phyloP scores from a whole-genome alignment of 2,797 vertebrate species.

The Falco cherrug region DNA sequence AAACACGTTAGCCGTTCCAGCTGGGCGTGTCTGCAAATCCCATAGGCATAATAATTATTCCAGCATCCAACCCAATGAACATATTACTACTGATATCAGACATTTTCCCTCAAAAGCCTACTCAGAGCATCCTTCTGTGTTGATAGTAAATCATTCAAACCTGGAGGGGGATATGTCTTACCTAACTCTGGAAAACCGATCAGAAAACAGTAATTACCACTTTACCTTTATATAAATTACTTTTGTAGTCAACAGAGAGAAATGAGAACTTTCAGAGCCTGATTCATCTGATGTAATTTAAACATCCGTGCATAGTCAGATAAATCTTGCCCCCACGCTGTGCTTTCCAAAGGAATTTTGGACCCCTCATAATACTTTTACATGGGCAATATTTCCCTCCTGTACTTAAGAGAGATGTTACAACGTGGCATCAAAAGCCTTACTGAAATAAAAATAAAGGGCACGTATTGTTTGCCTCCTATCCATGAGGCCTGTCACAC shows the following conservation, averaged over 20 bases:
- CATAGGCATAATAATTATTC: rapidly evolving
- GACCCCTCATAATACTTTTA: neutral
- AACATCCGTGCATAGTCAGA: neutral
- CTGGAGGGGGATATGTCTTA: neutral
- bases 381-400: neutral
- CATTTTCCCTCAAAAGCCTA: neutral
- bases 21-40: neutral
- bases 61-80: neutral
- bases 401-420: neutral
- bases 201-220: neutral
- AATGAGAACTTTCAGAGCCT: neutral
- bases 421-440: neutral
- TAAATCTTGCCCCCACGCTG: neutral
- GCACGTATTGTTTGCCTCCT: neutral
- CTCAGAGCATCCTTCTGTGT: neutral
- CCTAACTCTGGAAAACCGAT: neutral
- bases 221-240: neutral
- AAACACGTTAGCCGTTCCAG: rapidly evolving
- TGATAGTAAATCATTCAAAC: neutral
- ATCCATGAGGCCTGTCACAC: neutral
- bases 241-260: neutral
- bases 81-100: rapidly evolving
- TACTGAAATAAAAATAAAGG: neutral
- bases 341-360: neutral
- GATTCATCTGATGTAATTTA: rapidly evolving